Evolutionary conservation across 2,113 vertebrate species (phyloP), one percentile per base, ranked within the genome.

Genomic region (Nesogale talazaci): DNA sequence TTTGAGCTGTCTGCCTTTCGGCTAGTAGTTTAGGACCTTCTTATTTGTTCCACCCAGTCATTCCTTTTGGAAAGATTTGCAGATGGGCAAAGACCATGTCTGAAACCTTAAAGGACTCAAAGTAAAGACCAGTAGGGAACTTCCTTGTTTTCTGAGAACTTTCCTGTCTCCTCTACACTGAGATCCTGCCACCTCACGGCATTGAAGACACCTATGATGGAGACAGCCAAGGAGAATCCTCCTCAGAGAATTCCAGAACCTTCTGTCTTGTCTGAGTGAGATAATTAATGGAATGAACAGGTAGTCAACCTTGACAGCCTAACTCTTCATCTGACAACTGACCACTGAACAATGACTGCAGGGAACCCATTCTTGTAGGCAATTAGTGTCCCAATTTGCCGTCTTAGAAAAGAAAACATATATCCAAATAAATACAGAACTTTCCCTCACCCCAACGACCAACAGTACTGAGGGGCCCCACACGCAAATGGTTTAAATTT

Each of bases 401-500:
- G 88, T 95, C 78, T 94, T 90, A 94, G 96, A 84, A 92, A 94
- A 97, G 94, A 76, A 97, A 96, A 94, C 61, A 90, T 77, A n/a
- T 78, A 95, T 95, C 87, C 80, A 87, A 94, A 96, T 93, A 88
- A 95, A 96, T 92, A 81, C 84, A 72, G 94, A 97, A 90, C 97
- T 25, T 15, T 90, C 93, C 36, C 83, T 92, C 57, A n/a, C 95
- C 94, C 95, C 89, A 85, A 84, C 93, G 76, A 67, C 38, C 59
- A 57, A 90, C 29, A 0, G 93, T 94, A 76, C 86, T 72, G 5
- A 59, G 83, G 93, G 92, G 83, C 61, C 93, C 91, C 42, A 29
- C 63, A 85, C 96, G 96, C 97, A 97, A 98, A 92, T 97, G 97
- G 95, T 98, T 98, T 97, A 81, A 90, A 98, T 98, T 98, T 98